Conservation (phyloP, 2,888 invertebrate genomes). For the Campopleginae sp. region DNA sequence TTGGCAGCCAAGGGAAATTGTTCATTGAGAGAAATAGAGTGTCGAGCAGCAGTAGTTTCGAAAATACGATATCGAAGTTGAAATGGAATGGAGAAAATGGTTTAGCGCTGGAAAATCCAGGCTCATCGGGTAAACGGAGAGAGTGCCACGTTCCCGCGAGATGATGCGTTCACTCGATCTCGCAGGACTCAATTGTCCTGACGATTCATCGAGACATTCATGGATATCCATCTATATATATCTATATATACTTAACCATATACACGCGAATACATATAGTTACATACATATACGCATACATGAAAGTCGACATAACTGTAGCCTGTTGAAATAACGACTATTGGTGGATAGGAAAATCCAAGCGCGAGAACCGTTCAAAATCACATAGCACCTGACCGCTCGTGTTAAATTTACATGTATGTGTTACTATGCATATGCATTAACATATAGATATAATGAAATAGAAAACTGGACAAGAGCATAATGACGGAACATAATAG, state of each 20-base stretch:
- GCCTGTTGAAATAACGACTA: slow-evolving; percentile 66
- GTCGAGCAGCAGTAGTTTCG: slow-evolving; percentile 14
- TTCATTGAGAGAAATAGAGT: slow-evolving; percentile 61
- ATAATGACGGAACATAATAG: slow-evolving; percentile 75
- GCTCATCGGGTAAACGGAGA: slow-evolving; percentile 38
- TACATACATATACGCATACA: not conserved
- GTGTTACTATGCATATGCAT: not conserved
- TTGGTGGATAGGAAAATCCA: slow-evolving; percentile 59
- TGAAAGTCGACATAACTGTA: not conserved
- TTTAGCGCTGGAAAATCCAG: slow-evolving; percentile 50
- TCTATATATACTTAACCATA: not conserved
- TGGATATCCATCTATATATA: not conserved
- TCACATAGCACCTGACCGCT: slow-evolving; percentile 66
- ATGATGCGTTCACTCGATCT: slow-evolving; percentile 49
- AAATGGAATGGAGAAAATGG: slow-evolving; percentile 62
- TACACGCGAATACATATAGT: not conserved
- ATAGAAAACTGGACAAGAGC: slow-evolving; percentile 57
- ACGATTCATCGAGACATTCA: slow-evolving; percentile 28
- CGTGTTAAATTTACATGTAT: slow-evolving; percentile 9
- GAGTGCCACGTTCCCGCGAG: slow-evolving; percentile 53
- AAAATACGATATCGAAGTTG: slow-evolving; percentile 65
- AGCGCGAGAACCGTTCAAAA: slow-evolving; percentile 66
- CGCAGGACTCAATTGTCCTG: slow-evolving; percentile 46
- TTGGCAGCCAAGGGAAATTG: slow-evolving; percentile 30
- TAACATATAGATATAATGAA: not conserved